phyloP scores from a whole-genome alignment of 2,888 invertebrate species.

The Creontiades dilutus region DNA sequence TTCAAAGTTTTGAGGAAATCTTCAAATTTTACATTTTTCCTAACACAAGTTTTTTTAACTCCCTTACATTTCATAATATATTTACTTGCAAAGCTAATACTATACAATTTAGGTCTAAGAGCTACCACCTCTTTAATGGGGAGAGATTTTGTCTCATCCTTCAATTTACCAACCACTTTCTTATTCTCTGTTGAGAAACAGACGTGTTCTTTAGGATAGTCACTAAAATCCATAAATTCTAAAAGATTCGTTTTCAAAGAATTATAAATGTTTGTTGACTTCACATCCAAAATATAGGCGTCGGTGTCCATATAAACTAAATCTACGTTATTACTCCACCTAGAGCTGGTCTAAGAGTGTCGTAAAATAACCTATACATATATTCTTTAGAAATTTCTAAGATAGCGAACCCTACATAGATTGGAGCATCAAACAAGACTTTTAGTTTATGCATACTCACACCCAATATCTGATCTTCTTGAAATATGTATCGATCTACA shows the following conservation, averaged over 20 bases:
- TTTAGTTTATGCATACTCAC: not conserved
- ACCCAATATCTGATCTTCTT: not conserved
- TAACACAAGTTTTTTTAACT: constrained; percentile 10
- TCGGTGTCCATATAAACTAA: too few species aligned
- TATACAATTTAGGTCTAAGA: constrained; percentile 41
- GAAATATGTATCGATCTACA: not conserved
- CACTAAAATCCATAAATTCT: too few species aligned
- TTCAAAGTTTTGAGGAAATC: not conserved
- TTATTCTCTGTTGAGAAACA: too few species aligned
- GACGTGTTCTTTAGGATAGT: too few species aligned
- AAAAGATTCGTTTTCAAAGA: not conserved
- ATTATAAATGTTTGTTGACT: constrained; percentile 8
- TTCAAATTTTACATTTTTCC: too few species aligned
- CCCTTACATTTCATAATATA: constrained; percentile 13
- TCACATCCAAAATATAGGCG: not conserved
- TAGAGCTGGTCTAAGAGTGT: not conserved
- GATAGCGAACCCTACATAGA: constrained; percentile 24
- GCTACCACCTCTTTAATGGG: constrained; percentile 2
- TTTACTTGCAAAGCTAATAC: not conserved
- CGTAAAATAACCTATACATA: constrained; percentile 1
- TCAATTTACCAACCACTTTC: too few species aligned
- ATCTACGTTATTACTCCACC: not conserved
- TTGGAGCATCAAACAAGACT: not conserved
- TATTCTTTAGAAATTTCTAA: constrained; percentile 16
- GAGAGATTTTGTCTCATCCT: constrained; percentile 16